Conservation (phyloP, 2,113 vertebrate species). For the Planiliza haematocheilus region DNA sequence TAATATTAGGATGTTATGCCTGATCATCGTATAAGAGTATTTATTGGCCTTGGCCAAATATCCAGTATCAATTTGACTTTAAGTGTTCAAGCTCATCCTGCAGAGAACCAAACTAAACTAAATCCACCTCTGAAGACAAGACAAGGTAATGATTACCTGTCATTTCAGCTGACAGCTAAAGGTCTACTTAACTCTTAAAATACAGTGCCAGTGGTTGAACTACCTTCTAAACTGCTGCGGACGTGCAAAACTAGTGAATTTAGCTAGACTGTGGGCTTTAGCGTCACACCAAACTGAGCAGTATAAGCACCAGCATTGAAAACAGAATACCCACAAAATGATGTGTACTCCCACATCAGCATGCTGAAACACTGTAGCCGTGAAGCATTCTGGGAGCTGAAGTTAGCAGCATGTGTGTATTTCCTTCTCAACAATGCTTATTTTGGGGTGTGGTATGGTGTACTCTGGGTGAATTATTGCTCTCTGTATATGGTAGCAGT, state of each 20-base stretch:
- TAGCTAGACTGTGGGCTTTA: background rate
- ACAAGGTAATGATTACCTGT: background rate
- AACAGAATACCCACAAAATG: constrained; percentile 9
- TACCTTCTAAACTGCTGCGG: constrained; percentile 8
- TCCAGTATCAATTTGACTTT: background rate
- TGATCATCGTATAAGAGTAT: background rate
- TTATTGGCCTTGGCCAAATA: background rate
- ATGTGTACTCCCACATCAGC: background rate
- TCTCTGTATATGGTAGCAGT: background rate
- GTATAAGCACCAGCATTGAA: background rate
- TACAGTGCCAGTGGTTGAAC: background rate
- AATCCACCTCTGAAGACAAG: background rate
- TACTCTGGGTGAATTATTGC: background rate
- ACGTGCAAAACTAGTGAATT: background rate
- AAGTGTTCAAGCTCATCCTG: background rate
- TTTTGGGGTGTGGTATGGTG: constrained; percentile 18
- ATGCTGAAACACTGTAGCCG: background rate
- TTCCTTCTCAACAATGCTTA: constrained; percentile 15
- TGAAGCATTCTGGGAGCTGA: constrained; percentile 18
- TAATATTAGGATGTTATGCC: too few species aligned
- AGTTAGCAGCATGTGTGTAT: constrained; percentile 4
- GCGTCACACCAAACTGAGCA: constrained; percentile 7
- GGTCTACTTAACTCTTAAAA: constrained; percentile 6
- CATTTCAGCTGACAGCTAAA: constrained; percentile 6
- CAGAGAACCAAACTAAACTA: background rate